A percentile compares a stretch with the other conserved stretches of the same genome.
These are phyloP conservation scores for Anthonomus grandis DNA, from an alignment of 1,140 invertebrate genomes.

Conservation along the genomic window DNA sequence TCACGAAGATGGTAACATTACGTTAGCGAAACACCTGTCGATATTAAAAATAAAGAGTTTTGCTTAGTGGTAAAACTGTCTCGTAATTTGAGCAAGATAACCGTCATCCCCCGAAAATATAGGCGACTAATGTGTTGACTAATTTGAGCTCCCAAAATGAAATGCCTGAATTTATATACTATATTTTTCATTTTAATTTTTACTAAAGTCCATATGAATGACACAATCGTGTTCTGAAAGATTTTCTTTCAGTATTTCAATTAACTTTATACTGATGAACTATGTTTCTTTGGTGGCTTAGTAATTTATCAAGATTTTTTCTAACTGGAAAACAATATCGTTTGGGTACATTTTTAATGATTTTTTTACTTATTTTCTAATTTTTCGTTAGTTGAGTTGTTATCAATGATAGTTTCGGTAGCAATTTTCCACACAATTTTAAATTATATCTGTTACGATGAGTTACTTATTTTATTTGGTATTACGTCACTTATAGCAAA, in stretches of 20 bases:
- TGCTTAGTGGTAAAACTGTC: too few relatives aligned
- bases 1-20: too few relatives aligned
- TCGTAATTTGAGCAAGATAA: neutral
- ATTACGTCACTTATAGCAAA: too few relatives aligned
- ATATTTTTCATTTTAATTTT: neutral
- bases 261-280: neutral
- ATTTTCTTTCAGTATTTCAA: neutral
- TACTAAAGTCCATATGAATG: too few relatives aligned
- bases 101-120: neutral
- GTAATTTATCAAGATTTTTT: neutral
- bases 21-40: too few relatives aligned
- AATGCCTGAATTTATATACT: neutral
- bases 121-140: neutral
- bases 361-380: neutral
- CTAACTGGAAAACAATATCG: neutral
- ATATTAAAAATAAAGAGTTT: too few relatives aligned
- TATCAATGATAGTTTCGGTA: neutral
- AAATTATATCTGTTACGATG: too few relatives aligned
- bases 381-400: neutral
- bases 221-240: neutral
- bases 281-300: neutral
- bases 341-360: neutral
- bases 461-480: too few relatives aligned
- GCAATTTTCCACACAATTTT: too few relatives aligned
- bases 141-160: neutral